Evolutionary conservation across 2,888 invertebrate species (phyloP), one percentile per base, ranked within the genome.

Genomic region (Scelioninae gen. 1): DNA sequence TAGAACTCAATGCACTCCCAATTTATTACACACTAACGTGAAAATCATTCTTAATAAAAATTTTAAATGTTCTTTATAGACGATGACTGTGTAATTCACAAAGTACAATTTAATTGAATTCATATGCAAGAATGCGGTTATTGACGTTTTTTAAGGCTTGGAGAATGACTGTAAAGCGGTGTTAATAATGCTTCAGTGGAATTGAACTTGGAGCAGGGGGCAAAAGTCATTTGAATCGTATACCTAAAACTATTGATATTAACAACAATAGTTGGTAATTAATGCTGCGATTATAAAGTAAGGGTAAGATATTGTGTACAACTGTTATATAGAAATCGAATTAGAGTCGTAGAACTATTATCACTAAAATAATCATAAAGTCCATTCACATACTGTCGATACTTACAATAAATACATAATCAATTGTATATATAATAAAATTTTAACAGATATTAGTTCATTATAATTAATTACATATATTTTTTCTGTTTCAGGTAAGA

Each of bases 11-110:
- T 68, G 47, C 40, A 66, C 38, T 29, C n/a, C n/a, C 51, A 15
- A 66, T 53, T 38, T 66, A 53, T 53, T 66, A 66, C 53, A 53
- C 38, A 53, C 51, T 66, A 66, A 66, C 23, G 53, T 53, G 40
- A 34, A 65, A 65, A 65, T 65, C 65, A 38, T 31, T 65, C 34
- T 65, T 34, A 38, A 32, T 38, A 34, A 65, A 38, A 38, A n/a
- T 65, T 31, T 5, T n/a, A 16, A 51, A 32, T 49, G 45, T 47
- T 51, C 51, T 51, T 32, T 32, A 15, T 15, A 38, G 23, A n/a
- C 38, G 51, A 65, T 51, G 23, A 38, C 38, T 65, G 51, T n/a
- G 15, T 15, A 51, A 51, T 65, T 51, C 38, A 38, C 45, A 51
- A 51, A 23, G 45, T 60, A 13, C 43, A 43, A 43, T 43, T 56